A percentile compares a stretch with the other conserved stretches of the same genome.
Conservation (phyloP, 1,140 invertebrate genomes). For the Cyclargus thomasi region DNA sequence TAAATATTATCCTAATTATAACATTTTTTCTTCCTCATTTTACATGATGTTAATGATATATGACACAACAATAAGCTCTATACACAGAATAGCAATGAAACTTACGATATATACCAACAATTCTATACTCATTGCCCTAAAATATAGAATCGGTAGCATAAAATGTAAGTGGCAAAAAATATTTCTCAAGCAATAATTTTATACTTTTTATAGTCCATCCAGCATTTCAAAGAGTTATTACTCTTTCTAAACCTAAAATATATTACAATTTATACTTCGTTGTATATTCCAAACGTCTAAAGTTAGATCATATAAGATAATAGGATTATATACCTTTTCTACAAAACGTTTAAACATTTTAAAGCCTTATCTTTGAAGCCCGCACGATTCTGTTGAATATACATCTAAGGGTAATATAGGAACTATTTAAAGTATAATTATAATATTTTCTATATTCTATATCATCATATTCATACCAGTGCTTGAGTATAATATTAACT, state of each 20-base stretch:
- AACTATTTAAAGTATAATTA: neutral
- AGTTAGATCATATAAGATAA: neutral
- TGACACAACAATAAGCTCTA: neutral
- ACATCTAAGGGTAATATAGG: neutral
- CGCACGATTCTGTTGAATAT: slow-evolving; percentile 19
- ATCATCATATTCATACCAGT: neutral
- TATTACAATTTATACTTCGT: neutral
- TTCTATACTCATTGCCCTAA: slow-evolving; percentile 62
- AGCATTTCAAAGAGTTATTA: slow-evolving; percentile 35
- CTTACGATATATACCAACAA: slow-evolving; percentile 26
- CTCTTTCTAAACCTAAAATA: neutral
- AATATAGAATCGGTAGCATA: slow-evolving; percentile 47
- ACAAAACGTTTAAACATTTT: neutral
- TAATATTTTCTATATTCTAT: neutral
- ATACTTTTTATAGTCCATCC: slow-evolving; percentile 59
- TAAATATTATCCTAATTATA: no score
- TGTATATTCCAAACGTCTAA: neutral
- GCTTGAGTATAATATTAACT: neutral
- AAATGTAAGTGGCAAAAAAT: neutral
- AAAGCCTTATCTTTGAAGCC: slow-evolving; percentile 21
- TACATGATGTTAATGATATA: neutral
- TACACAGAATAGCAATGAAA: no score
- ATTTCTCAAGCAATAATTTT: slow-evolving; percentile 20
- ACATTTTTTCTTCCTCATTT: neutral
- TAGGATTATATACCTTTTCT: slow-evolving; percentile 8